Percentiles rank a stretch among this genome's conserved stretches.
These are phyloP conservation scores for Serilophus lunatus DNA, from an alignment of 2,113 vertebrate genomes.

Conservation along the genomic window DNA sequence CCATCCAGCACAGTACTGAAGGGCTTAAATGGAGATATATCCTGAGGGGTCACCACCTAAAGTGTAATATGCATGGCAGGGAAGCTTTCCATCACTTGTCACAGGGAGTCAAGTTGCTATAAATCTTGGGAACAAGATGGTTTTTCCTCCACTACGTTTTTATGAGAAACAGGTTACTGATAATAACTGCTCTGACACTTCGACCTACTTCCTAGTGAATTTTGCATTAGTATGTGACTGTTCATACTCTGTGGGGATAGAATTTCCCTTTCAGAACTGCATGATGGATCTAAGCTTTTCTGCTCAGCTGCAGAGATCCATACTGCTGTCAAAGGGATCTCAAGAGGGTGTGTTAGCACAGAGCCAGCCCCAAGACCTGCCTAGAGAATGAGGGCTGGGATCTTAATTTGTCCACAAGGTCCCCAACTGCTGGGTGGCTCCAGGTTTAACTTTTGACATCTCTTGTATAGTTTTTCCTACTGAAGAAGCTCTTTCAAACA, in stretches of 20 bases:
- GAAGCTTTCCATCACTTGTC: constrained; percentile 65
- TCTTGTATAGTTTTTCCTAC: background rate
- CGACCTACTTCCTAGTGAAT: constrained; percentile 28
- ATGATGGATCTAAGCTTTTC: background rate
- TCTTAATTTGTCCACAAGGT: background rate
- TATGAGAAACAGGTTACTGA: constrained; percentile 64
- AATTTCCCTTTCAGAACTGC: background rate
- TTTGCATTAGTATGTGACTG: constrained; percentile 31
- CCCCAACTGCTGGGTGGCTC: background rate
- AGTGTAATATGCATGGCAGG: constrained; percentile 59
- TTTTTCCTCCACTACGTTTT: constrained; percentile 52
- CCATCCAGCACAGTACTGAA: constrained; percentile 30
- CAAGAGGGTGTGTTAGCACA: background rate
- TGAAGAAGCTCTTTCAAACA: background rate
- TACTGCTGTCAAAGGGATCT: background rate
- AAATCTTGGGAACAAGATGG: constrained; percentile 53
- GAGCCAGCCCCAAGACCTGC: background rate
- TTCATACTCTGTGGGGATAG: background rate
- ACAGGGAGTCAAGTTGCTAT: constrained; percentile 40
- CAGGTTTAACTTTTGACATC: background rate
- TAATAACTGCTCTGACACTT: constrained; percentile 58
- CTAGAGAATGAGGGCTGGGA: background rate
- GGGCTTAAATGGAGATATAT: constrained; percentile 56
- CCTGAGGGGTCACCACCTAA: constrained; percentile 55
- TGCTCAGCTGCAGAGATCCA: background rate